Percentiles rank a stretch among this genome's conserved stretches.
Evolutionary conservation across 2,113 vertebrate genomes (phyloP).

Genomic region (Ranitomeya imitator): DNA sequence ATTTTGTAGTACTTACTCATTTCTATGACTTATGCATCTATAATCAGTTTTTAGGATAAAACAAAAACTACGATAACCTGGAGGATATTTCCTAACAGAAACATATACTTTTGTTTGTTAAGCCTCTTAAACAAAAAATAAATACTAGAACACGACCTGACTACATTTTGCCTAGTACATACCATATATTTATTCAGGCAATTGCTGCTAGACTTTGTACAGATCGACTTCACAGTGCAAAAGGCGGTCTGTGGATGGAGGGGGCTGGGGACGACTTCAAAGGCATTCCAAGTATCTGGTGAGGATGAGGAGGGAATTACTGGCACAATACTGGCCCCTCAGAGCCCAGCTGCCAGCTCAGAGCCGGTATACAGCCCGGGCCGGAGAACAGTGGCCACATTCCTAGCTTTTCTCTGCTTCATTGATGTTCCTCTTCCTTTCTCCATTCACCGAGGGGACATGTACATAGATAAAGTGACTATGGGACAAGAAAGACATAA

Average conservation of each 20-base stretch:
- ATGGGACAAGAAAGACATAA: neutral
- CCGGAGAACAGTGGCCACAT: conserved; percentile 5
- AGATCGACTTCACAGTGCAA: neutral
- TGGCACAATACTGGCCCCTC: neutral
- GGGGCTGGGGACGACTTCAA: conserved; percentile 27
- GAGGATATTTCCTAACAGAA: too few species aligned
- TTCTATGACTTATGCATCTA: too few species aligned
- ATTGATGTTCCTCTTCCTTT: neutral
- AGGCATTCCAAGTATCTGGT: conserved; percentile 52
- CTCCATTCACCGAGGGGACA: neutral
- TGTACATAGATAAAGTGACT: neutral
- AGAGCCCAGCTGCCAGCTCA: neutral
- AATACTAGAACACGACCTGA: too few species aligned
- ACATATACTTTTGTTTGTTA: too few species aligned
- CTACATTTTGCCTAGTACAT: too few species aligned
- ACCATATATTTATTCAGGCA: neutral
- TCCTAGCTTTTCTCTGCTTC: neutral
- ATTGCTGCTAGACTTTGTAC: neutral
- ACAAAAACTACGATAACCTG: too few species aligned
- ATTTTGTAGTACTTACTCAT: too few species aligned
- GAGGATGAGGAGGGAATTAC: conserved; percentile 18
- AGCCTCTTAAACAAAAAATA: too few species aligned
- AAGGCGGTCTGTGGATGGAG: neutral
- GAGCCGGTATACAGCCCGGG: neutral
- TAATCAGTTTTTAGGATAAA: too few species aligned